These are phyloP conservation scores for Sakesphorus luctuosus DNA, from an alignment of 2,113 vertebrate genomes.

Conservation along the genomic window DNA sequence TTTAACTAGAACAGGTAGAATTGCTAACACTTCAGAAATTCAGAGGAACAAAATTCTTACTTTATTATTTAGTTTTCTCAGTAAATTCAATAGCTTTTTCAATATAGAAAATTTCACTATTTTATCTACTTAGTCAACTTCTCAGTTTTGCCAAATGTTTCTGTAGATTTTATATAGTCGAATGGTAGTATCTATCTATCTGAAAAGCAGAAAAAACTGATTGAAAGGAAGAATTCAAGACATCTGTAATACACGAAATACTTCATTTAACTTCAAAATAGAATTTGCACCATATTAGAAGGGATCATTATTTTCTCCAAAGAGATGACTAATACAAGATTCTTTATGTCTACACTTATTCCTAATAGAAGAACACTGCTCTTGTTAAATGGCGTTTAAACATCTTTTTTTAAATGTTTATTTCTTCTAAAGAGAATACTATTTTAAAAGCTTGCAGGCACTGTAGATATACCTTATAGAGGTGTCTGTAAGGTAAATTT, in stretches of 20 bases:
- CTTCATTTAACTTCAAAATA: neutral
- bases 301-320: neutral
- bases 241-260: neutral
- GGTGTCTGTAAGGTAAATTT: neutral
- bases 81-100: neutral
- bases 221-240: neutral
- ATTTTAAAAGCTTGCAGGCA: neutral
- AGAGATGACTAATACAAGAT: neutral
- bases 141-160: neutral
- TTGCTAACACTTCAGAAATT: neutral
- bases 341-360: neutral
- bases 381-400: neutral
- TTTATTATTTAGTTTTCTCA: neutral
- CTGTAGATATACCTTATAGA: neutral
- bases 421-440: neutral
- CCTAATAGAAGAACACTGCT: neutral
- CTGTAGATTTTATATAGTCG: neutral
- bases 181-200: neutral
- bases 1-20: neutral
- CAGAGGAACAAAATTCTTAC: rapidly evolving
- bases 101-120: neutral
- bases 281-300: neutral
- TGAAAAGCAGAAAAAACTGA: neutral
- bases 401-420: neutral
- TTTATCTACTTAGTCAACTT: neutral